Conservation (phyloP, 2,888 invertebrate genomes). For the Junonia oenone region DNA sequence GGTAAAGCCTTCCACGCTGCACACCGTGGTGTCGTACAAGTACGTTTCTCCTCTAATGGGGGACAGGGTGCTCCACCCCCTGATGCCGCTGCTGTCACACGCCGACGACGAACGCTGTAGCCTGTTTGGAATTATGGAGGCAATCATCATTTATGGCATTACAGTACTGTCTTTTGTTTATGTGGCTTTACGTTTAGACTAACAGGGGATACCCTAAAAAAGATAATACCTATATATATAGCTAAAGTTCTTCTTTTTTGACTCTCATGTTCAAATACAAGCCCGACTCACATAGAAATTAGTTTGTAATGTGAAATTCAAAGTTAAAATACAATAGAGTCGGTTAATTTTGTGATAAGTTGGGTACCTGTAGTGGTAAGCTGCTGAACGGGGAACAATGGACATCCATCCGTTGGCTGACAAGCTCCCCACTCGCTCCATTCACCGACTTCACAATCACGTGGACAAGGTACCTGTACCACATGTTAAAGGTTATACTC, state of each 20-base stretch:
- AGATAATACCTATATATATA: too few relatives aligned
- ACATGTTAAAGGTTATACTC: too few relatives aligned
- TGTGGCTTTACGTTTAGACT: too few relatives aligned
- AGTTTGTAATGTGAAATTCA: too few relatives aligned
- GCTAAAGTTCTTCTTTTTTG: too few relatives aligned
- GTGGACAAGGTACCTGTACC: constrained; percentile 76
- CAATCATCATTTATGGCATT: background rate
- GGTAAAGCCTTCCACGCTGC: constrained; percentile 73
- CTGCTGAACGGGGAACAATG: constrained; percentile 69
- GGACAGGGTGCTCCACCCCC: constrained; percentile 74
- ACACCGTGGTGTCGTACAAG: constrained; percentile 74
- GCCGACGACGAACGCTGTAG: constrained; percentile 67
- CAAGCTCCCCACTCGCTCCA: constrained; percentile 83
- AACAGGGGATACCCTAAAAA: too few relatives aligned
- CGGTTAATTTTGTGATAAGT: too few relatives aligned
- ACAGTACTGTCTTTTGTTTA: too few relatives aligned
- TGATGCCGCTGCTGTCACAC: constrained; percentile 69
- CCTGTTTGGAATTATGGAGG: constrained; percentile 44
- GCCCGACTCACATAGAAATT: too few relatives aligned
- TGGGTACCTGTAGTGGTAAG: constrained; percentile 69
- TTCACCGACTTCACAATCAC: constrained; percentile 80
- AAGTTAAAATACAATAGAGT: too few relatives aligned
- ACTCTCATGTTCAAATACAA: too few relatives aligned
- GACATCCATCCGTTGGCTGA: constrained; percentile 75
- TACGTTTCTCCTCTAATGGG: constrained; percentile 76